Evolutionary conservation across 1,140 invertebrate genomes (phyloP).

Genomic region (Pseudomyrmex gracilis): DNA sequence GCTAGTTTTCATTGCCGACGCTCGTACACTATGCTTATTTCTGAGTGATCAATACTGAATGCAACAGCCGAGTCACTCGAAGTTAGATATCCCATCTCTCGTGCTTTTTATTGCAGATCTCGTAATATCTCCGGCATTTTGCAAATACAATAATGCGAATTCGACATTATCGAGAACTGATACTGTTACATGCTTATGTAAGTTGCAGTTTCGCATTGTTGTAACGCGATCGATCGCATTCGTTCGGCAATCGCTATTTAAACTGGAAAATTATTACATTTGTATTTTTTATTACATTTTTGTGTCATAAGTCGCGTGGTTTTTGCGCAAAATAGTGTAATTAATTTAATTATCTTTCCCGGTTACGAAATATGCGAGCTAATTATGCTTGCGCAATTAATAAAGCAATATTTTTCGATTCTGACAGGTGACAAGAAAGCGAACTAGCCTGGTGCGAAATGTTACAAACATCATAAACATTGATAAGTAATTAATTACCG

Average conservation of each 20-base stretch:
- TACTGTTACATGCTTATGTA: constrained; percentile 20
- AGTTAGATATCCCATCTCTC: constrained; percentile 35
- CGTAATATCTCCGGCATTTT: constrained; percentile 33
- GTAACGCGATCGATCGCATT: constrained; percentile 33
- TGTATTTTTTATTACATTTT: neutral
- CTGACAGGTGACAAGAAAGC: neutral
- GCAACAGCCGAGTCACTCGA: constrained; percentile 38
- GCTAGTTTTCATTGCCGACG: constrained; percentile 55
- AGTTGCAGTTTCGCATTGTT: constrained; percentile 16
- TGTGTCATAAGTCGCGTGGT: neutral
- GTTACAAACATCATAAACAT: constrained; percentile 29
- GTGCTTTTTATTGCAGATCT: constrained; percentile 38
- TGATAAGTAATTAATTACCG: constrained; percentile 37
- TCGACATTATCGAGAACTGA: constrained; percentile 43
- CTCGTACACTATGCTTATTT: constrained; percentile 35
- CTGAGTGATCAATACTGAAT: constrained; percentile 55
- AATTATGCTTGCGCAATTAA: constrained; percentile 23
- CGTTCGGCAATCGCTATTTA: neutral
- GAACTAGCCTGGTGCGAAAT: neutral
- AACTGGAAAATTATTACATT: neutral
- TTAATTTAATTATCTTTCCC: constrained; percentile 1
- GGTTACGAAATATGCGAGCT: neutral
- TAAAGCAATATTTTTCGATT: constrained; percentile 23
- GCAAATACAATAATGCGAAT: constrained; percentile 44
- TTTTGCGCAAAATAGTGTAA: neutral